Conservation (phyloP, 2,888 invertebrate species). For the Gerosis bhagava region DNA sequence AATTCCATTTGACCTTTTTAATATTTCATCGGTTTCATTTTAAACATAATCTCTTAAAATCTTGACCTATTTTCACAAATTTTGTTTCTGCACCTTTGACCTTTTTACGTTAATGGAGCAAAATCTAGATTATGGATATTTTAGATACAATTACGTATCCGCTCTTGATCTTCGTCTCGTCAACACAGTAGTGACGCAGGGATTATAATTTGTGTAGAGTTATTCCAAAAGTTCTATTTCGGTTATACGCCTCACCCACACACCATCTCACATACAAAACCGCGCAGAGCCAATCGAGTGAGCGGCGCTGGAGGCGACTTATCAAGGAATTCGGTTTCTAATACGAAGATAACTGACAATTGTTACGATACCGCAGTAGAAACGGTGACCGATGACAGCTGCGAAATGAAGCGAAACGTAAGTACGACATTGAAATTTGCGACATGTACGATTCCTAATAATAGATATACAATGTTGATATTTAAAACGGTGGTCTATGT, state of each 20-base stretch:
- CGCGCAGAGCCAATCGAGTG: constrained; percentile 57
- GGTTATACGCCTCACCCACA: constrained; percentile 62
- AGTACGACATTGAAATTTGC: constrained; percentile 46
- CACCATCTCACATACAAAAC: constrained; percentile 52
- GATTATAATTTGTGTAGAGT: constrained; percentile 75
- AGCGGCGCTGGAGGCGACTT: constrained; percentile 55
- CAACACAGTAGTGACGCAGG: constrained; percentile 73
- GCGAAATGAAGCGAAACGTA: constrained; percentile 75
- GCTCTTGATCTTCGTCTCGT: constrained; percentile 70
- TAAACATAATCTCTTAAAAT: too few species aligned
- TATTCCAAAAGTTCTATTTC: constrained; percentile 81
- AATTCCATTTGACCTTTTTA: too few species aligned
- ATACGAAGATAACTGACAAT: constrained; percentile 30
- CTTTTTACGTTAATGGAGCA: too few species aligned
- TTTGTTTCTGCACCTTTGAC: too few species aligned
- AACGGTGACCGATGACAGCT: constrained; percentile 40
- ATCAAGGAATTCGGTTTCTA: constrained; percentile 51
- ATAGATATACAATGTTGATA: constrained; percentile 16
- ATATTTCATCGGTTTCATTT: too few species aligned
- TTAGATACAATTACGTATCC: constrained; percentile 10
- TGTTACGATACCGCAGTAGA: constrained; percentile 14
- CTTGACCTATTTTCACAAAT: constrained; percentile 23
- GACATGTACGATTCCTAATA: constrained; percentile 17
- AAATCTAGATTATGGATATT: constrained; percentile 8
- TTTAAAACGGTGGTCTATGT: constrained; percentile 26